Evolutionary conservation across 2,113 vertebrate genomes (phyloP).

Genomic region (Malaclemys terrapin): DNA sequence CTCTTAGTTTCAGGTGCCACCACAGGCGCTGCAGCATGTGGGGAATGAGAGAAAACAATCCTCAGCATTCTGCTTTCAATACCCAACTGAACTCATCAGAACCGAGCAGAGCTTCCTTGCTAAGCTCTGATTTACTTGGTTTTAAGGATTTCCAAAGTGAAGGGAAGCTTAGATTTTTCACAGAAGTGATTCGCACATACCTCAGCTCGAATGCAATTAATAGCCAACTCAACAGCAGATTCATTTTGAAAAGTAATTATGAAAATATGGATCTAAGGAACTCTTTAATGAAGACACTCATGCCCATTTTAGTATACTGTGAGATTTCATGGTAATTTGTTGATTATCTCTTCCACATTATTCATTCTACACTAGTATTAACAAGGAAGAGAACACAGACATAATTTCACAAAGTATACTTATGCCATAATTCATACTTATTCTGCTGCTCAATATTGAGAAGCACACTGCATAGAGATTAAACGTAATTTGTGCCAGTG

Average conservation of each 20-base stretch:
- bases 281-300: not conserved
- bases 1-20: not conserved
- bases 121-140: accelerated
- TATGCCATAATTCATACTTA: accelerated
- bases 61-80: not conserved
- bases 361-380: not conserved
- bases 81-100: not conserved
- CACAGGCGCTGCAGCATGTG: accelerated
- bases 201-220: not conserved
- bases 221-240: not conserved
- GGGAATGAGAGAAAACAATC: not conserved
- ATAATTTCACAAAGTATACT: not conserved
- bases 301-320: not conserved
- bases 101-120: not conserved
- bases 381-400: not conserved
- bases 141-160: not conserved
- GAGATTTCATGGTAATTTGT: not conserved
- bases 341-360: not conserved
- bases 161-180: not conserved
- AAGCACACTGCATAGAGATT: conserved; percentile 7
- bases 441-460: not conserved
- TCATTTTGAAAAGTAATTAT: not conserved
- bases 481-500: not conserved
- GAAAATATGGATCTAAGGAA: accelerated
- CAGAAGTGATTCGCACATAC: not conserved